A percentile compares a stretch with the other conserved stretches of the same genome.
Evolutionary conservation across 2,888 invertebrate genomes (phyloP).

Genomic region (Apodemia duryi): DNA sequence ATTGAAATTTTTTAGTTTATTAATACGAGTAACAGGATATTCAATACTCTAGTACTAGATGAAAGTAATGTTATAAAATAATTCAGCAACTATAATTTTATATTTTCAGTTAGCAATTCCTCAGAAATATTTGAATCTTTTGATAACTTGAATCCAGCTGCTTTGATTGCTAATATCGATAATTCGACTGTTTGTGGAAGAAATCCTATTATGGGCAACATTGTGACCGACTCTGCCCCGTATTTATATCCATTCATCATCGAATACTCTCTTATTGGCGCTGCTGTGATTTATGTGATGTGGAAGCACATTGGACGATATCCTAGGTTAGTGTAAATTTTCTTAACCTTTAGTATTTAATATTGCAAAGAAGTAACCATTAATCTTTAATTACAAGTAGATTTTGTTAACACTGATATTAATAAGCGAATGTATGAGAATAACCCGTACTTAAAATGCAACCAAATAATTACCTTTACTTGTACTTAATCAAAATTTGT

Average conservation of each 20-base stretch:
- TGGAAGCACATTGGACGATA: slow-evolving; percentile 96
- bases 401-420: neutral
- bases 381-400: too few species aligned
- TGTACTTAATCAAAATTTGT: too few species aligned
- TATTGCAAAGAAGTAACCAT: too few species aligned
- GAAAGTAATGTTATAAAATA: too few species aligned
- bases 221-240: slow-evolving; percentile 95
- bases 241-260: slow-evolving; percentile 97
- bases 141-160: slow-evolving; percentile 80
- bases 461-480: too few species aligned
- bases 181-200: slow-evolving; percentile 85
- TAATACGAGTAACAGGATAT: too few species aligned
- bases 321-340: slow-evolving; percentile 75
- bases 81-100: slow-evolving; percentile 16
- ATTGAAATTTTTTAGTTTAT: too few species aligned
- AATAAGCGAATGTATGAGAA: too few species aligned
- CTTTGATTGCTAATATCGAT: slow-evolving; percentile 78
- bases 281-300: slow-evolving; percentile 97
- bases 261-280: slow-evolving; percentile 96
- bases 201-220: slow-evolving; percentile 94
- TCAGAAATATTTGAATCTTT: slow-evolving; percentile 78
- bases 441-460: too few species aligned
- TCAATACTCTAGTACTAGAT: too few species aligned
- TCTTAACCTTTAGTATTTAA: slow-evolving; percentile 8
- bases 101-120: slow-evolving; percentile 60